Evolutionary conservation across 2,888 invertebrate genomes (phyloP), one percentile per base, ranked within the genome.

Genomic region (Aphidoletes aphidimyza): DNA sequence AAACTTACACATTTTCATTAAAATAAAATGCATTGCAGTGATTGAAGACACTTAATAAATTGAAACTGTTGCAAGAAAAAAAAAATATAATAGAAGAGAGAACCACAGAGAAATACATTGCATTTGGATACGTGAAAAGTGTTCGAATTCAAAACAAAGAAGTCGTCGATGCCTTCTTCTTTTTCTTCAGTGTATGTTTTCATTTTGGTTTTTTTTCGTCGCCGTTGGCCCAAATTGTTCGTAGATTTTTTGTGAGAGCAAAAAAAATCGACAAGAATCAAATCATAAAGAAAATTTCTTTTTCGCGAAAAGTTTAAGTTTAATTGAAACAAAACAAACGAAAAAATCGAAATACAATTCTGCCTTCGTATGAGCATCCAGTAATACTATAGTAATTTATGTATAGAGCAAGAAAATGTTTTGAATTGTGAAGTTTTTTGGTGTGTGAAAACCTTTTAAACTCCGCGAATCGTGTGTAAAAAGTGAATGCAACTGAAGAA

Each of bases 41-140:
- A 69, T 19, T 69, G 30, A 0, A 11, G 26, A n/a, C 22, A 47
- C 17, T 47, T 19, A 54, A 14, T 34, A 30, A 69, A n/a, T 30
- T 9, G 34, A 14, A 22, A 22, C 2, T 22, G 54, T 22, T 3
- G 54, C n/a, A 17, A 47, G 47, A 47, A 47, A 39, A 11, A 39
- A 39, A 39, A 11, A 39, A 39, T 8, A 11, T 8, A 39, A 39
- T 5, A 39, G 11, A 39, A 11, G 11, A 39, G 11, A 11, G 11
- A 39, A 39, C 6, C 6, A 47, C 6, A 17, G 17, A 11, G 22
- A 26, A 26, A 69, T 30, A 34, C 26, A 30, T 69, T 69, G 17
- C 69, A 69, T 69, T 69, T 69, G 69, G 69, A 69, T 69, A 69
- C 69, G 69, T 69, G 69, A 69, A 69, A 69, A 69, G 69, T 69